These are phyloP conservation scores for Pseudomyrmex concolor DNA, from an alignment of 1,140 invertebrate genomes.

Conservation along the genomic window DNA sequence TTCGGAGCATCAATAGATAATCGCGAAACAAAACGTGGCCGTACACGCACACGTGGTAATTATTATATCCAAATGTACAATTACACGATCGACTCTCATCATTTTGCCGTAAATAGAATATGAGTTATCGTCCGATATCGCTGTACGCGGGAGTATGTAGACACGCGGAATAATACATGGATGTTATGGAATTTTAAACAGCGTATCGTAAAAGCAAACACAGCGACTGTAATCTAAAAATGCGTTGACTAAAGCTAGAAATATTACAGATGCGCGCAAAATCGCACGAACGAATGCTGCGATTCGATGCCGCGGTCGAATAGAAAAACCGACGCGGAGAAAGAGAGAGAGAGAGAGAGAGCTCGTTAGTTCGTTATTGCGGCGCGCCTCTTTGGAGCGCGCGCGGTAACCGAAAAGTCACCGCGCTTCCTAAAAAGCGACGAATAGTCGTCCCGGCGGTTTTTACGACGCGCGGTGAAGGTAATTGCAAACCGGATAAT, in stretches of 20 bases:
- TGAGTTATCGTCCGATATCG: not conserved
- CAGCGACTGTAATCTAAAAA: not conserved
- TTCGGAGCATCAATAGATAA: constrained; percentile 61
- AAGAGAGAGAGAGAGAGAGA: not conserved
- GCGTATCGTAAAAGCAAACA: not conserved
- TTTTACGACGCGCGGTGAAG: constrained; percentile 30
- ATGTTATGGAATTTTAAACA: not conserved
- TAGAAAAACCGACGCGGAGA: not conserved
- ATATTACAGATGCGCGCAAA: not conserved
- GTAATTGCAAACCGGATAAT: constrained; percentile 46
- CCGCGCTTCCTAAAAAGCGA: constrained; percentile 11
- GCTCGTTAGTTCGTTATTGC: constrained; percentile 36
- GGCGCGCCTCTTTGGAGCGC: not conserved
- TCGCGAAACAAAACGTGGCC: constrained; percentile 57
- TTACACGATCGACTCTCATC: constrained; percentile 41
- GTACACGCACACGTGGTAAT: constrained; percentile 45
- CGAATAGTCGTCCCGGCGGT: constrained; percentile 1
- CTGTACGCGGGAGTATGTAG: constrained; percentile 4
- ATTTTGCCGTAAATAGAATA: constrained; percentile 47
- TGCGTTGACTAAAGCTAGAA: not conserved
- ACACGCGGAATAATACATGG: not conserved
- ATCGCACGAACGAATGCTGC: not conserved
- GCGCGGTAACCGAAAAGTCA: constrained; percentile 20
- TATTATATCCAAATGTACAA: constrained; percentile 47
- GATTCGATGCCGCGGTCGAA: too few species aligned